phyloP scores from a whole-genome alignment of 2,797 vertebrate species.

The Esox lucius region DNA sequence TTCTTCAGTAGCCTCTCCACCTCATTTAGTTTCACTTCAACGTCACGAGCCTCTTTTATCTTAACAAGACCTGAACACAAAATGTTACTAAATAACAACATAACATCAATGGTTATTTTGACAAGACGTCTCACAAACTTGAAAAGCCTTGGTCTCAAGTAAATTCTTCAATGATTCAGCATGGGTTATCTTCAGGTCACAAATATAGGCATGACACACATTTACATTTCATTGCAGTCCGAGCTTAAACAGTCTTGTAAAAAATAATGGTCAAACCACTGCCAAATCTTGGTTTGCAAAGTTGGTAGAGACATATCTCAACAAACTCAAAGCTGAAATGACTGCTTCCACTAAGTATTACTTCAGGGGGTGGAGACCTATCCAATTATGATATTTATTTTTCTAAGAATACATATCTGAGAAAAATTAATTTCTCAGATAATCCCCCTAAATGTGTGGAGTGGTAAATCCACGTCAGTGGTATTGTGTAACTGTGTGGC shows the following conservation, averaged over 20 bases:
- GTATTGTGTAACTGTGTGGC: too few relatives aligned
- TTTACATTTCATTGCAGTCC: neutral
- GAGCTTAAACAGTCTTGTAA: neutral
- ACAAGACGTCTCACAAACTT: neutral
- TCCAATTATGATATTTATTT: too few relatives aligned
- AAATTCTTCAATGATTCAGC: neutral
- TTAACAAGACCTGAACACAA: conserved; percentile 83
- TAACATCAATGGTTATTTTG: neutral
- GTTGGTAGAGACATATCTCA: too few relatives aligned
- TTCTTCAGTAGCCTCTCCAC: conserved; percentile 92
- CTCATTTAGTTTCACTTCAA: conserved; percentile 91
- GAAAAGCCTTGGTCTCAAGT: neutral
- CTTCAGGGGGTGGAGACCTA: too few relatives aligned
- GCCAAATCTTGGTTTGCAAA: too few relatives aligned
- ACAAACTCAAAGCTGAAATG: too few relatives aligned
- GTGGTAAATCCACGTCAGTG: too few relatives aligned
- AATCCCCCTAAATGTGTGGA: too few relatives aligned
- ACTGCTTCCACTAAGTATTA: too few relatives aligned
- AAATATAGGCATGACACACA: neutral
- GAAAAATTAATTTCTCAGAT: too few relatives aligned
- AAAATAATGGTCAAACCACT: neutral
- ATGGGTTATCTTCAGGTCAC: neutral
- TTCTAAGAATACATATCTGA: too few relatives aligned
- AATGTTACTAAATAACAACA: neutral
- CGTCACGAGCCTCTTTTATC: conserved; percentile 91